Evolutionary conservation across 2,797 vertebrate species (phyloP).

Genomic region (Scomberomorus guttatus): DNA sequence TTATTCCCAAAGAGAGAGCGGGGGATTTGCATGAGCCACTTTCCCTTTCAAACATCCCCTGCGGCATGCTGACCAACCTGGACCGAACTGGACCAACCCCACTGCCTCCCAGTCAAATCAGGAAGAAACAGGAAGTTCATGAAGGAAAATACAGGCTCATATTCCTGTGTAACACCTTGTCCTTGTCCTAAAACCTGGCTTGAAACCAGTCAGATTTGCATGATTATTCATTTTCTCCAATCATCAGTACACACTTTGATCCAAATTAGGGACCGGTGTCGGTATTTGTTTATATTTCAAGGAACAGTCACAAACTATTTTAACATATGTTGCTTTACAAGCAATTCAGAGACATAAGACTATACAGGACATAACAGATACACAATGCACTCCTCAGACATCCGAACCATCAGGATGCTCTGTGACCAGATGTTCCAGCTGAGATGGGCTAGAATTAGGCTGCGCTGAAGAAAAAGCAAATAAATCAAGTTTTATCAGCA

Average conservation of each 20-base stretch:
- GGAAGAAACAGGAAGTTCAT: slow-evolving; percentile 34
- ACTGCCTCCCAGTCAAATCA: slow-evolving; percentile 73
- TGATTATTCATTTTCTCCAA: slow-evolving; percentile 4
- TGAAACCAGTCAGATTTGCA: slow-evolving; percentile 24
- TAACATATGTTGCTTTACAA: background rate
- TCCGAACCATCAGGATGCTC: background rate
- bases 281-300: background rate
- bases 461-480: background rate
- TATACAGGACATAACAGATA: background rate
- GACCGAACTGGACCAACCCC: slow-evolving; percentile 1
- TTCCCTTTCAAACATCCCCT: slow-evolving; percentile 80
- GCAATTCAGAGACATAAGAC: background rate
- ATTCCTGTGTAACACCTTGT: background rate
- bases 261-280: background rate
- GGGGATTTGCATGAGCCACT: slow-evolving; percentile 77
- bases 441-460: background rate
- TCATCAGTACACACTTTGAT: background rate
- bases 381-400: background rate
- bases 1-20: slow-evolving; percentile 50
- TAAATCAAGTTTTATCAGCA: background rate
- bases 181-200: background rate
- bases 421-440: background rate
- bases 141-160: slow-evolving; percentile 25
- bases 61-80: slow-evolving; percentile 28
- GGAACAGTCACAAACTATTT: background rate